Percentiles rank a stretch among this genome's conserved stretches.
Conservation (phyloP, 2,888 invertebrate species). For the Branchellion lobata region DNA sequence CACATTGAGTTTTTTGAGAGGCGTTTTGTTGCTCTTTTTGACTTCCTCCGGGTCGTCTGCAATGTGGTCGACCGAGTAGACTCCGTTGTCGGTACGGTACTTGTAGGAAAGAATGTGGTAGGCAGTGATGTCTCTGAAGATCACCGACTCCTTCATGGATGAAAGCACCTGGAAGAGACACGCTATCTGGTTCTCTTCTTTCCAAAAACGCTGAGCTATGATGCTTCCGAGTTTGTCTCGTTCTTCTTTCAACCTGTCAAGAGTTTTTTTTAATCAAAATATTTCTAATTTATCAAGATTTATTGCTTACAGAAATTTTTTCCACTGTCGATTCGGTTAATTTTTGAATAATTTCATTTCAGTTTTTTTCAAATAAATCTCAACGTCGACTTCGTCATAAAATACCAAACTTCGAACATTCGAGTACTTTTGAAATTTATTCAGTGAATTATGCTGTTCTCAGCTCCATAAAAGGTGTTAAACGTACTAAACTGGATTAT, state of each 20-base stretch:
- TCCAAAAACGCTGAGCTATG: slow-evolving; percentile 50
- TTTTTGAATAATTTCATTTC: not conserved
- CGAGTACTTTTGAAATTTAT: too few species aligned
- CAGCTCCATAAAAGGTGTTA: too few species aligned
- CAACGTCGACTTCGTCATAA: not conserved
- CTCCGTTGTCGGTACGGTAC: slow-evolving; percentile 48
- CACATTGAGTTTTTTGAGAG: slow-evolving; percentile 32
- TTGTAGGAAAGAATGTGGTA: slow-evolving; percentile 50
- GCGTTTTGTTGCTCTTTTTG: not conserved
- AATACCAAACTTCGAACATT: too few species aligned
- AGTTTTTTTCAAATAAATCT: not conserved
- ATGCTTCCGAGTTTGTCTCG: slow-evolving; percentile 51
- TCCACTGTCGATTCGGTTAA: not conserved
- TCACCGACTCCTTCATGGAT: slow-evolving; percentile 47
- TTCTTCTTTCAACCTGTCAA: slow-evolving; percentile 47
- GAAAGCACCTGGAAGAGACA: slow-evolving; percentile 45
- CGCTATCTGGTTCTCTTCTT: slow-evolving; percentile 50
- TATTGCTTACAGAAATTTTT: not conserved
- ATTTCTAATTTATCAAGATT: not conserved
- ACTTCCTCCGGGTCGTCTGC: slow-evolving; percentile 16
- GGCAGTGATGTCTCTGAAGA: slow-evolving; percentile 52
- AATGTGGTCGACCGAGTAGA: slow-evolving; percentile 33
- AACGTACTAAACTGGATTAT: too few species aligned
- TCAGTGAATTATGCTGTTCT: too few species aligned
- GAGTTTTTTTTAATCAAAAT: too few species aligned